phyloP scores from a whole-genome alignment of 2,113 vertebrate genomes.

The Hyperoodon ampullatus region DNA sequence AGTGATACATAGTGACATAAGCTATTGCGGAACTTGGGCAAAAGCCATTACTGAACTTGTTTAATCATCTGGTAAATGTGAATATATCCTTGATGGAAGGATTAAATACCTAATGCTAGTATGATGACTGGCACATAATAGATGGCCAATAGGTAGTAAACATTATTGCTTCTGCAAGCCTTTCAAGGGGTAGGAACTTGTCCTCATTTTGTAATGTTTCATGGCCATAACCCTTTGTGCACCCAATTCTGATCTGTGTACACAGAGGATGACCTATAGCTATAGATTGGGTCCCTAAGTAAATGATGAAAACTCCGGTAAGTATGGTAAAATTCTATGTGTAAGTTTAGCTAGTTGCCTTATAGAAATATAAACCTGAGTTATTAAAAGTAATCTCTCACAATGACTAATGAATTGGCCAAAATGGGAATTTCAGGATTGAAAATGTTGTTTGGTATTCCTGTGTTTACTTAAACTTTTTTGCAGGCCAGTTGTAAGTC shows the following conservation, averaged over 20 bases:
- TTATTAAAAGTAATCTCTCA: background rate
- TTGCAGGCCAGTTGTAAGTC: background rate
- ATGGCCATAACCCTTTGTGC: background rate
- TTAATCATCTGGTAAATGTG: too few relatives aligned
- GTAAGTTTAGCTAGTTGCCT: background rate
- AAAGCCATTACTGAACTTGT: too few relatives aligned
- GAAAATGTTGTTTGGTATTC: background rate
- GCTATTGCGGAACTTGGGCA: too few relatives aligned
- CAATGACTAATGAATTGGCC: background rate
- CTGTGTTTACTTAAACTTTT: background rate
- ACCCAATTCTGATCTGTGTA: background rate
- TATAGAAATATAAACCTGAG: background rate
- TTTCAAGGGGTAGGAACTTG: background rate
- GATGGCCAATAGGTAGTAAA: too few relatives aligned
- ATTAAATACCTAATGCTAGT: too few relatives aligned
- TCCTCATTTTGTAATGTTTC: background rate
- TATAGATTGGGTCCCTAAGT: background rate
- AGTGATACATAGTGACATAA: too few relatives aligned
- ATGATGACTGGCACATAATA: too few relatives aligned
- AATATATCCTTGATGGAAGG: too few relatives aligned
- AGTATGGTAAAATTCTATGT: background rate
- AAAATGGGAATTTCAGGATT: background rate
- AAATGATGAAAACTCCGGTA: background rate
- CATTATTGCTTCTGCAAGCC: too few relatives aligned
- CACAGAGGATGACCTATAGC: background rate